Evolutionary conservation across 1,140 invertebrate genomes (phyloP).

Genomic region (Leptinotarsa texana): DNA sequence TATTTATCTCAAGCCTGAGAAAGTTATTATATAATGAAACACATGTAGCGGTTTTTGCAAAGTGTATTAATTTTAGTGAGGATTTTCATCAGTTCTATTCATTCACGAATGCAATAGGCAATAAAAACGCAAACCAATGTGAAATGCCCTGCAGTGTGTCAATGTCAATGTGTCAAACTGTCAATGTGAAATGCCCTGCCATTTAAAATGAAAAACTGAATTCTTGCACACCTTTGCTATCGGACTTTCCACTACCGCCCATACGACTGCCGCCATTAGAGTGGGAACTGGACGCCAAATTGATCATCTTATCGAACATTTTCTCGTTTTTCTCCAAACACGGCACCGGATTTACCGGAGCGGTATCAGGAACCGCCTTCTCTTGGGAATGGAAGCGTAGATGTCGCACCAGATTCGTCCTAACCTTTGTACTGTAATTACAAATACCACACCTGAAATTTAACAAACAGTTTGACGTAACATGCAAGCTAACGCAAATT

Average conservation of each 20-base stretch:
- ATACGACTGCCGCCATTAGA: constrained; percentile 46
- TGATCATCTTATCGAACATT: constrained; percentile 85
- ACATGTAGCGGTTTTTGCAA: no score
- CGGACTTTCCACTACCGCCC: constrained; percentile 44
- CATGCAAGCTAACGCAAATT: no score
- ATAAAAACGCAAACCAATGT: neutral
- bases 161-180: no score
- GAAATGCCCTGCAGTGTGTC: neutral
- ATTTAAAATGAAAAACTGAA: constrained; percentile 5
- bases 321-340: constrained; percentile 75
- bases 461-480: neutral
- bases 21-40: no score
- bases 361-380: constrained; percentile 63
- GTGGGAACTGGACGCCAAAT: constrained; percentile 73
- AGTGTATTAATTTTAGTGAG: no score
- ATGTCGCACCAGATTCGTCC: constrained; percentile 72
- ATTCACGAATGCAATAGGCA: neutral
- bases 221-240: constrained; percentile 35
- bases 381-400: constrained; percentile 68
- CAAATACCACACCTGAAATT: constrained; percentile 67
- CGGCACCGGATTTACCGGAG: constrained; percentile 78
- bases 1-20: no score
- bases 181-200: neutral
- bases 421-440: constrained; percentile 72
- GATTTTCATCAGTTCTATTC: no score